Percentiles rank a stretch among this genome's conserved stretches.
Conservation (phyloP, 2,797 vertebrate species). For the Sebastes nivosus region DNA sequence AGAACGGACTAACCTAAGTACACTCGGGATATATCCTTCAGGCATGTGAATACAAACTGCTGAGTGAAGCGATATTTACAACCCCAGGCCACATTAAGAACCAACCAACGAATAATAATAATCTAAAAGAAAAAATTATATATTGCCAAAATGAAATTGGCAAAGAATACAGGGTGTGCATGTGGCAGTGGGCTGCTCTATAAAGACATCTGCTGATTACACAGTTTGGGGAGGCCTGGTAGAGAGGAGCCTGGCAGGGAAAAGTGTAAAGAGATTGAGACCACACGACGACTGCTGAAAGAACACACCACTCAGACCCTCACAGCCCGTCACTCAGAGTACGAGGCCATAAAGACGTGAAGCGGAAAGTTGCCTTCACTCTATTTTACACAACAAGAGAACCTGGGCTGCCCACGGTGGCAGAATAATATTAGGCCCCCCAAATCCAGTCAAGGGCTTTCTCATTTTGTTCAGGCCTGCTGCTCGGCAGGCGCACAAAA, state of each 20-base stretch:
- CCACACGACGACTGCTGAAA: constrained; percentile 73
- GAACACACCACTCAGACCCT: constrained; percentile 69
- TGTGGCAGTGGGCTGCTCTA: constrained; percentile 68
- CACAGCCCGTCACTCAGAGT: constrained; percentile 69
- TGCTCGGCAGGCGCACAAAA: constrained; percentile 47
- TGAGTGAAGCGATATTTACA: constrained; percentile 63
- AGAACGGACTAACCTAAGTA: constrained; percentile 51
- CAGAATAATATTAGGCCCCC: constrained; percentile 65
- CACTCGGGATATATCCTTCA: constrained; percentile 49
- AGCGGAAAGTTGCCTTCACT: constrained; percentile 71
- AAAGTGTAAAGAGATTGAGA: constrained; percentile 79
- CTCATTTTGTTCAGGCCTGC: constrained; percentile 53
- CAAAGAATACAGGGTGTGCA: constrained; percentile 67
- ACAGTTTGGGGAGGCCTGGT: constrained; percentile 79
- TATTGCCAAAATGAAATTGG: constrained; percentile 74
- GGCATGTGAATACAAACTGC: constrained; percentile 58
- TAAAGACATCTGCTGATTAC: constrained; percentile 86
- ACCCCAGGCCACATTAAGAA: constrained; percentile 66
- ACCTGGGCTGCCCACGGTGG: constrained; percentile 64
- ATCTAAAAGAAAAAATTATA: constrained; percentile 54
- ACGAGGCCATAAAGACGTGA: constrained; percentile 70
- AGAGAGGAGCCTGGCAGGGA: constrained; percentile 72
- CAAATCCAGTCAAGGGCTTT: constrained; percentile 68
- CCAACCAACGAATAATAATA: constrained; percentile 73
- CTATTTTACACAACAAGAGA: constrained; percentile 70